Evolutionary conservation across 2,888 invertebrate species (phyloP).

Genomic region (Punctoribates punctum): DNA sequence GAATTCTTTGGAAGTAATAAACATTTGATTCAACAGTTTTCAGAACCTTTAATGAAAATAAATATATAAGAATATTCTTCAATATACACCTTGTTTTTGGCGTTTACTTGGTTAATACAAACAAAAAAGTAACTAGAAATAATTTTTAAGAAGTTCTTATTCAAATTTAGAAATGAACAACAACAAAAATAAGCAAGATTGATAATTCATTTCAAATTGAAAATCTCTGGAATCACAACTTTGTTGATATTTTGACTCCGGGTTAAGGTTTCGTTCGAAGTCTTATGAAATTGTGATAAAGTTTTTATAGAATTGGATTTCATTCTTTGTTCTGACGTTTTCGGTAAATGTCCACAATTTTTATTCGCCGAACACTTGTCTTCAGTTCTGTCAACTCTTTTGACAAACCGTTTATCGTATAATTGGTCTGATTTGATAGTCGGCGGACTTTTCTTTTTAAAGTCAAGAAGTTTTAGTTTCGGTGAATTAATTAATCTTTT

Average conservation of each 20-base stretch:
- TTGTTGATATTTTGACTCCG: background rate
- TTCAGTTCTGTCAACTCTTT: background rate
- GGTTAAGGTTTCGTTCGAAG: background rate
- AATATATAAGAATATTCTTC: too few species aligned
- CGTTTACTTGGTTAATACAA: too few species aligned
- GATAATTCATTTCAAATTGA: background rate
- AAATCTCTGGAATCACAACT: background rate
- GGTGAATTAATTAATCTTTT: background rate
- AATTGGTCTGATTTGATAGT: conserved; percentile 1
- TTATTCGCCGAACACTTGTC: background rate
- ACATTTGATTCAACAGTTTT: too few species aligned
- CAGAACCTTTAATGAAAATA: too few species aligned
- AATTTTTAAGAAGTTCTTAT: too few species aligned
- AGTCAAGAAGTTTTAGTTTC: background rate
- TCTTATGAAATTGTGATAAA: conserved; percentile 25
- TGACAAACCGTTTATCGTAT: background rate
- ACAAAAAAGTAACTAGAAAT: too few species aligned
- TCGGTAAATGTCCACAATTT: background rate
- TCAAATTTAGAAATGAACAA: too few species aligned
- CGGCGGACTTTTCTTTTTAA: background rate
- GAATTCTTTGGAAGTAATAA: too few species aligned
- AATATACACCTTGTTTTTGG: too few species aligned
- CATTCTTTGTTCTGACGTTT: background rate
- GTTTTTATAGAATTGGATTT: background rate
- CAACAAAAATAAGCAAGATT: background rate